Conservation (phyloP, 1,140 invertebrate genomes). For the Calliphora vicina region DNA sequence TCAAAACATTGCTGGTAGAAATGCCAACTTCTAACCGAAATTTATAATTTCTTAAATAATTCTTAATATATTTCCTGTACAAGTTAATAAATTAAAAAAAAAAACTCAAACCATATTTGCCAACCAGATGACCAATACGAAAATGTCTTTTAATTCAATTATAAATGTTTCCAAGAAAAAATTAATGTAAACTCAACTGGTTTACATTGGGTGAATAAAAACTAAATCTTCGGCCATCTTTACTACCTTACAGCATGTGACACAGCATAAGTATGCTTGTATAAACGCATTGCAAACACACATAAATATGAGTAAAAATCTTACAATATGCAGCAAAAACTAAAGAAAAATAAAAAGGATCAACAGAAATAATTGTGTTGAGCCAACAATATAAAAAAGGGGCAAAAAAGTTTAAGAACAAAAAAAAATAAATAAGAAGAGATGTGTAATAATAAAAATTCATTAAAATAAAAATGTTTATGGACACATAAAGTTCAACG, state of each 20-base stretch:
- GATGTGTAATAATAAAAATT: conserved; percentile 36
- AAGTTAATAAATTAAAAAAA: too few relatives aligned
- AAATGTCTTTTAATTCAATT: conserved; percentile 20
- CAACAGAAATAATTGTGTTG: not conserved
- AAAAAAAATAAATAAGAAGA: not conserved
- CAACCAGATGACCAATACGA: not conserved
- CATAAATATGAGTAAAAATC: not conserved
- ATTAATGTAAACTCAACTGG: conserved; percentile 22
- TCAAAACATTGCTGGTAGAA: too few relatives aligned
- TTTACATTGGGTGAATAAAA: not conserved
- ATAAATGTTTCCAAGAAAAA: conserved; percentile 27
- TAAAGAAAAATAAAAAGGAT: not conserved
- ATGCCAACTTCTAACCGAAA: too few relatives aligned
- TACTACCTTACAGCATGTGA: not conserved
- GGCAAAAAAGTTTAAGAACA: not conserved
- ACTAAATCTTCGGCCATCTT: not conserved
- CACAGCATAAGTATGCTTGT: too few relatives aligned
- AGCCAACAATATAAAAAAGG: not conserved
- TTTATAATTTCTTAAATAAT: too few relatives aligned
- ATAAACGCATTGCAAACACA: not conserved
- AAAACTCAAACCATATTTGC: too few relatives aligned
- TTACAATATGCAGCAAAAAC: not conserved
- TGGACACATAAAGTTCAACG: conserved; percentile 33
- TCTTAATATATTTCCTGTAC: too few relatives aligned
- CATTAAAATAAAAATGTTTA: conserved; percentile 38